Percentiles rank a stretch among this genome's conserved stretches.
These are phyloP conservation scores for Yoshiicerus persimilis DNA, from an alignment of 1,140 invertebrate genomes.

Conservation along the genomic window DNA sequence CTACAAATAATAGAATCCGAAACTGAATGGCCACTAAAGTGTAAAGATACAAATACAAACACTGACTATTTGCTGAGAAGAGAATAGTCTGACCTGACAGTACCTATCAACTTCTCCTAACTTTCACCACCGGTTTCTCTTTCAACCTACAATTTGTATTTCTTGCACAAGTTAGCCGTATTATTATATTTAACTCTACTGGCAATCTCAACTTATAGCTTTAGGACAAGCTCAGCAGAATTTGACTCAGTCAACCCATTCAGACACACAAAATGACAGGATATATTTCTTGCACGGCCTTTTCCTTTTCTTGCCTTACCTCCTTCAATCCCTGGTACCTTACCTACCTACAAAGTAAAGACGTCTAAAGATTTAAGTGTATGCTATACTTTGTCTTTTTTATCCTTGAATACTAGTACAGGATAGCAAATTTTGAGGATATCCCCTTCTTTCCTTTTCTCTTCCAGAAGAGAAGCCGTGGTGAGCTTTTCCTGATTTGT, in stretches of 20 bases:
- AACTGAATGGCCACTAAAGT: not conserved
- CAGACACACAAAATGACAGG: too few species aligned
- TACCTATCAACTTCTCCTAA: not conserved
- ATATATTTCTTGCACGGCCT: too few species aligned
- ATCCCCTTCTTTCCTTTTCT: not conserved
- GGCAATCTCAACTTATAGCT: not conserved
- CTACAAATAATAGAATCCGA: not conserved
- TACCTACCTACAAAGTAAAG: too few species aligned
- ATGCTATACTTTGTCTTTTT: too few species aligned
- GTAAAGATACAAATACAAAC: not conserved
- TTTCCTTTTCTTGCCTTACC: too few species aligned
- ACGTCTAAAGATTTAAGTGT: too few species aligned
- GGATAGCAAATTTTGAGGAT: not conserved
- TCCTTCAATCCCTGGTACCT: too few species aligned
- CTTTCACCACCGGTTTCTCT: not conserved
- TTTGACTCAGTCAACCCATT: not conserved
- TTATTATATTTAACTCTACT: not conserved
- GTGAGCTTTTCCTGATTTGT: not conserved
- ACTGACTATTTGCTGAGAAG: not conserved
- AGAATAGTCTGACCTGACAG: too few species aligned
- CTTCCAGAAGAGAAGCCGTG: not conserved
- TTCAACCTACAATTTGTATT: not conserved
- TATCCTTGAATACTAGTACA: not conserved
- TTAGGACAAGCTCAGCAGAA: not conserved
- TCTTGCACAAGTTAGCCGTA: not conserved